These are phyloP conservation scores for Nesometra sesokonis DNA, from an alignment of 35 echinoderm and acorn worm genomes.

Conservation along the genomic window DNA sequence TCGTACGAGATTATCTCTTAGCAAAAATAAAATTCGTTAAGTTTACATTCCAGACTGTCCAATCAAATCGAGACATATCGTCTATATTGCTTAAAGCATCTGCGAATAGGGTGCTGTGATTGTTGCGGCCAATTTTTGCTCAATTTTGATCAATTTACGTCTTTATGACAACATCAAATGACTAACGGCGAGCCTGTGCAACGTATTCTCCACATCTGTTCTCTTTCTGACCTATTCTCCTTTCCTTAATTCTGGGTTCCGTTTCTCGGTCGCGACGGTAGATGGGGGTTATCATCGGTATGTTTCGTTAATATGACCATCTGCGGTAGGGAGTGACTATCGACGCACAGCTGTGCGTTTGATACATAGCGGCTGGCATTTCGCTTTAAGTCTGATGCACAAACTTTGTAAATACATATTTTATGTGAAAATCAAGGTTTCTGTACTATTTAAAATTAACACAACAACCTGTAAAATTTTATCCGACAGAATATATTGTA, in stretches of 20 bases:
- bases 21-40: not conserved
- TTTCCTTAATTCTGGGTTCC: not conserved
- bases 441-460: too few species aligned
- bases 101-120: not conserved
- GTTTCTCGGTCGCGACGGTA: not conserved
- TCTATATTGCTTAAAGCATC: not conserved
- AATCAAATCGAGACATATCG: not conserved
- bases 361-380: not conserved
- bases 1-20: not conserved
- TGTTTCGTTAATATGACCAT: not conserved
- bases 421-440: too few species aligned
- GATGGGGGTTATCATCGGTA: not conserved
- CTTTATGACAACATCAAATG: not conserved
- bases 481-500: too few species aligned
- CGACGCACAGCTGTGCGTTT: not conserved
- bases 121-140: not conserved
- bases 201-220: not conserved
- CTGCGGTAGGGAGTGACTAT: not conserved
- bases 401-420: not conserved
- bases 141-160: not conserved
- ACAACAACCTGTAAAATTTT: too few species aligned
- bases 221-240: not conserved
- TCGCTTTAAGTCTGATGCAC: not conserved
- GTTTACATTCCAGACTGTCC: not conserved
- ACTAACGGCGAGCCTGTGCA: not conserved